Evolutionary conservation across 2,888 invertebrate genomes (phyloP), one percentile per base, ranked within the genome.

Genomic region (Heterodera filipjevi): DNA sequence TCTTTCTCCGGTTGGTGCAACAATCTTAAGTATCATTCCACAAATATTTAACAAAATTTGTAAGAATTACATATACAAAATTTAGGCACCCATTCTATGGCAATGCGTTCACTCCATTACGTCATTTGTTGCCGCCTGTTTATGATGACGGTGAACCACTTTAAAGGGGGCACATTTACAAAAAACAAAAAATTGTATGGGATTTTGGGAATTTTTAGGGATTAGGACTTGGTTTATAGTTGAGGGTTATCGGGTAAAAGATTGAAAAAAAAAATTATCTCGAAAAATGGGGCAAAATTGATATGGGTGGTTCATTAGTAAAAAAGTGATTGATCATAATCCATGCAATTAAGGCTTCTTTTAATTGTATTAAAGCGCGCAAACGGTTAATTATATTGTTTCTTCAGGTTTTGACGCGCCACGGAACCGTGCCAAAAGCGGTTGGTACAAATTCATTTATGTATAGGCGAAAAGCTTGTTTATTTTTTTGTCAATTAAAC

Each of bases 1-100:
- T 94, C 94, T 0, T 93, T 94, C 79, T 95, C 95, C 88, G 95
- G 95, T 46, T 94, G 94, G 59, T 95, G 95, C 90, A 95, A 95
- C 90, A 95, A 95, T 90, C 81, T 88, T 22, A 83, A 83, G 32
- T 75, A 6, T 10, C 12, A 39, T n/a, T n/a, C n/a, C 6, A 12
- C 39, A 73, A 46, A 19, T 49, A 14, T 16, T 49, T 49, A 19
- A 3, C 46, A 44, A 30, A 27, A 12, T 59, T 22, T 1, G 14
- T 49, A 35, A n/a, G 33, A n/a, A n/a, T 32, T 16, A 53, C 59
- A 66, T 14, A n/a, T 75, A 30, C 39, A 66, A 30, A 66, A 59
- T 27, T 59, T 35, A 75, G 75, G 46, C 85, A 82, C 79, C 88
- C 88, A 3, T 82, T 84, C 12, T 88, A 87, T 79, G 88, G 83